phyloP scores from a whole-genome alignment of 2,888 invertebrate species.

The Philhelius pedissequus region DNA sequence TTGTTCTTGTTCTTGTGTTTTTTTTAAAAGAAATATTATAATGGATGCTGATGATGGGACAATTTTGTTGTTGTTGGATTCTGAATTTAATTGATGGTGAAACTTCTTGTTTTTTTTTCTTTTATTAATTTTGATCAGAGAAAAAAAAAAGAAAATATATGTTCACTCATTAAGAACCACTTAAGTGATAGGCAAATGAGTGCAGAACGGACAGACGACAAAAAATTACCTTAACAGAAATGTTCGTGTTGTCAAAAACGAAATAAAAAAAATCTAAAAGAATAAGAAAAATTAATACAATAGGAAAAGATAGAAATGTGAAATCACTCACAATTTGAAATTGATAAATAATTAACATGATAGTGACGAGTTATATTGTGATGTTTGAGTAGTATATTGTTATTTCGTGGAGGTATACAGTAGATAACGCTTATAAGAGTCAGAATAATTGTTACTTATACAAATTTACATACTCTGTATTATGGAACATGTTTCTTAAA shows the following conservation, averaged over 20 bases:
- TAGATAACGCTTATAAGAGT: too few species aligned
- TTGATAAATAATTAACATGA: constrained; percentile 13
- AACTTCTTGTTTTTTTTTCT: constrained; percentile 29
- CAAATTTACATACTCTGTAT: too few species aligned
- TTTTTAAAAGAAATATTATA: constrained; percentile 8
- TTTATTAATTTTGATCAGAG: not conserved
- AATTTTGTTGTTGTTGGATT: constrained; percentile 37
- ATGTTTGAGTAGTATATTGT: not conserved
- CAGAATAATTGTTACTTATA: too few species aligned
- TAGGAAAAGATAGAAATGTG: constrained; percentile 28
- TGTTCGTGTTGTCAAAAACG: not conserved
- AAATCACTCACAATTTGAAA: constrained; percentile 21
- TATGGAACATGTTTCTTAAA: too few species aligned
- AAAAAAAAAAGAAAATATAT: constrained; percentile 30
- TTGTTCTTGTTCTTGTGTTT: not conserved
- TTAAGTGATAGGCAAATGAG: constrained; percentile 64
- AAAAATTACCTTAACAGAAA: constrained; percentile 20
- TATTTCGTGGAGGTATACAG: too few species aligned
- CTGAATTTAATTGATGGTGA: constrained; percentile 3
- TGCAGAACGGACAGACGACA: constrained; percentile 32
- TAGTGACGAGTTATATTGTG: not conserved
- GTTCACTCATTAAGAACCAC: constrained; percentile 57
- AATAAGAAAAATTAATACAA: constrained; percentile 2
- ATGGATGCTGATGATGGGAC: constrained; percentile 12
- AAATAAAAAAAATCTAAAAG: not conserved